Percentiles rank a stretch among this genome's conserved stretches.
These are phyloP conservation scores for Amitus sp. DNA, from an alignment of 2,888 invertebrate species.

Conservation along the genomic window DNA sequence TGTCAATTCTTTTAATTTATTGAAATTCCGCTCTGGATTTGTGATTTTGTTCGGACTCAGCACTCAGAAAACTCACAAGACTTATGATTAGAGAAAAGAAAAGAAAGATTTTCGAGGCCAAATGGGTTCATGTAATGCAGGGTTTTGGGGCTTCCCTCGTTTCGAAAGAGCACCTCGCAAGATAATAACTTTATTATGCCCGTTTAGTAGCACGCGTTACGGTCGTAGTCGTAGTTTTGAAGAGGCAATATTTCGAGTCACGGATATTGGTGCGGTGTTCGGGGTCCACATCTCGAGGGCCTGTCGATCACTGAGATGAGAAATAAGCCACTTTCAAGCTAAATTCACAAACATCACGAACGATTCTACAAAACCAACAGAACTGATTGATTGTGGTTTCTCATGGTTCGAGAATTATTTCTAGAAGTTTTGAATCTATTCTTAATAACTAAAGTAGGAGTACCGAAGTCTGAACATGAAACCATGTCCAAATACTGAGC, in stretches of 20 bases:
- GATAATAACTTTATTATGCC: constrained; percentile 65
- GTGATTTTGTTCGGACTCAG: too few relatives aligned
- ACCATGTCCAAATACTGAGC: too few relatives aligned
- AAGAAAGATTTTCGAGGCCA: constrained; percentile 62
- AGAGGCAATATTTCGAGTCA: background rate
- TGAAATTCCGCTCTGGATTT: too few relatives aligned
- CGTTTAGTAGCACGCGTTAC: constrained; percentile 53
- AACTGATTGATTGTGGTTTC: background rate
- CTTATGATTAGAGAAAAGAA: constrained; percentile 62
- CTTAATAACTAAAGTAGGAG: too few relatives aligned
- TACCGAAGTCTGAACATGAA: too few relatives aligned
- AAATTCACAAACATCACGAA: constrained; percentile 24
- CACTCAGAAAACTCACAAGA: constrained; percentile 63
- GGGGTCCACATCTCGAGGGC: constrained; percentile 28
- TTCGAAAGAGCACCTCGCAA: constrained; percentile 51
- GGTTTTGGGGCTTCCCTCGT: constrained; percentile 60
- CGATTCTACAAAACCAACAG: constrained; percentile 19
- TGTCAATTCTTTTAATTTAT: too few relatives aligned
- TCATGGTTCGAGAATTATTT: background rate
- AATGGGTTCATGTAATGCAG: constrained; percentile 65
- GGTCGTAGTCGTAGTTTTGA: constrained; percentile 17
- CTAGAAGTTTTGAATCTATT: too few relatives aligned
- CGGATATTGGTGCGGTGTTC: constrained; percentile 19
- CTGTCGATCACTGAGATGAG: constrained; percentile 32
- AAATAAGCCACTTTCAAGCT: constrained; percentile 30